Conservation (phyloP, 2,113 vertebrate genomes). For the Promerops cafer region DNA sequence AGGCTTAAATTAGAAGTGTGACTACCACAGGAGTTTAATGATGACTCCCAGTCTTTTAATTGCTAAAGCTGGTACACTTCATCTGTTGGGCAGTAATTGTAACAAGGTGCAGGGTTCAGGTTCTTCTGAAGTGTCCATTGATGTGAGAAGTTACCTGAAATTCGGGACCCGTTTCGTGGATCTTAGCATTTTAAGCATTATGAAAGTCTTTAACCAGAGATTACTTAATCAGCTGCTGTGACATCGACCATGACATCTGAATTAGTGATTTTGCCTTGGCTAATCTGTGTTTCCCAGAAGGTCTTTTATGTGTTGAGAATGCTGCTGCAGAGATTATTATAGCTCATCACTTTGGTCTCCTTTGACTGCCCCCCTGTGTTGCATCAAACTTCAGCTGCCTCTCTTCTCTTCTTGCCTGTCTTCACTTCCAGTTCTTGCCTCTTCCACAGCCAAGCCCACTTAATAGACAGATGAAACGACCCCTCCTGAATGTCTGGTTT, state of each 20-base stretch:
- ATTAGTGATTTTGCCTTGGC: background rate
- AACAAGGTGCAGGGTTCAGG: background rate
- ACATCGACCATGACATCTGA: background rate
- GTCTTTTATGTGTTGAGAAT: background rate
- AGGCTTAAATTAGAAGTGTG: background rate
- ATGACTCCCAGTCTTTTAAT: background rate
- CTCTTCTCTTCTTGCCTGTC: no score
- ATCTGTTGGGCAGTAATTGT: background rate
- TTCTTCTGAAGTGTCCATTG: background rate
- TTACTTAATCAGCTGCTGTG: background rate
- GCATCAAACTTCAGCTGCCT: background rate
- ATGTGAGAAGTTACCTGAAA: background rate
- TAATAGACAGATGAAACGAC: background rate
- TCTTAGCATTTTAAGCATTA: background rate
- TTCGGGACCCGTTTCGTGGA: fast-evolving
- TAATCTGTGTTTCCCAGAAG: background rate
- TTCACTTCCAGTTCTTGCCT: background rate
- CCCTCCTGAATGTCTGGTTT: background rate
- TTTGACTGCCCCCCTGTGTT: background rate
- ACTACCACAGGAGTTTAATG: background rate
- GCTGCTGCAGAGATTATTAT: background rate
- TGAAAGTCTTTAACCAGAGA: background rate
- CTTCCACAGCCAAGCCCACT: background rate
- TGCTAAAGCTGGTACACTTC: background rate
- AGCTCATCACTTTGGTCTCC: background rate